phyloP scores from a whole-genome alignment of 1,140 invertebrate genomes.

The Penaeus japonicus region DNA sequence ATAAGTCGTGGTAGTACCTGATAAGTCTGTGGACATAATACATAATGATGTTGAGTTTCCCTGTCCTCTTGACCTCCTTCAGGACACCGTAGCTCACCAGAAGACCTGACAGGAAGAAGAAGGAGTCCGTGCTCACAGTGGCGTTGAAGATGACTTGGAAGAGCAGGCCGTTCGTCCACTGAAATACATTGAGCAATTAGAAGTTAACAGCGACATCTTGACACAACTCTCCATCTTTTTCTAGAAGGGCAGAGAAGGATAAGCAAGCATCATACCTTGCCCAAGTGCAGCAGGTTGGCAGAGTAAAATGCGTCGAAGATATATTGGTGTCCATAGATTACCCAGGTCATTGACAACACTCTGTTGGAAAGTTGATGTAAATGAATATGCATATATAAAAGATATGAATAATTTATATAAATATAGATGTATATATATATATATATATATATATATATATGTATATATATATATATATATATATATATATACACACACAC shows the following conservation, averaged over 20 bases:
- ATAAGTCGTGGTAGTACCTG: not conserved
- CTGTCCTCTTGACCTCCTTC: slow-evolving; percentile 28
- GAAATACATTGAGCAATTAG: too few species aligned
- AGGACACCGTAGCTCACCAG: slow-evolving; percentile 40
- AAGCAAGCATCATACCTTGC: too few species aligned
- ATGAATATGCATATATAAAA: not conserved
- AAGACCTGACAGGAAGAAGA: slow-evolving; percentile 50
- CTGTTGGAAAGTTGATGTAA: not conserved
- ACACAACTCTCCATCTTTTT: not conserved
- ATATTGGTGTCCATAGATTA: not conserved
- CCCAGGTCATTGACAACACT: slow-evolving; percentile 17
- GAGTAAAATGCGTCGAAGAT: not conserved
- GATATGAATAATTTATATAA: not conserved
- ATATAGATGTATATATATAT: too few species aligned
- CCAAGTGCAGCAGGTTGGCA: not conserved
- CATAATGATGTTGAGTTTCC: slow-evolving; percentile 26
- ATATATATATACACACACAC: too few species aligned
- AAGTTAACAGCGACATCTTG: too few species aligned
- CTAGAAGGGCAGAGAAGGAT: too few species aligned
- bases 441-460: too few species aligned
- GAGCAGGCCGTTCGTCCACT: too few species aligned
- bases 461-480: too few species aligned
- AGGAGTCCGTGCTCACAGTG: slow-evolving; percentile 23
- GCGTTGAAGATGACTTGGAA: too few species aligned
- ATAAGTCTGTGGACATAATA: slow-evolving; percentile 47